A percentile compares a stretch with the other conserved stretches of the same genome.
phyloP scores from a whole-genome alignment of 2,888 invertebrate species.

The Abscondita cerata region DNA sequence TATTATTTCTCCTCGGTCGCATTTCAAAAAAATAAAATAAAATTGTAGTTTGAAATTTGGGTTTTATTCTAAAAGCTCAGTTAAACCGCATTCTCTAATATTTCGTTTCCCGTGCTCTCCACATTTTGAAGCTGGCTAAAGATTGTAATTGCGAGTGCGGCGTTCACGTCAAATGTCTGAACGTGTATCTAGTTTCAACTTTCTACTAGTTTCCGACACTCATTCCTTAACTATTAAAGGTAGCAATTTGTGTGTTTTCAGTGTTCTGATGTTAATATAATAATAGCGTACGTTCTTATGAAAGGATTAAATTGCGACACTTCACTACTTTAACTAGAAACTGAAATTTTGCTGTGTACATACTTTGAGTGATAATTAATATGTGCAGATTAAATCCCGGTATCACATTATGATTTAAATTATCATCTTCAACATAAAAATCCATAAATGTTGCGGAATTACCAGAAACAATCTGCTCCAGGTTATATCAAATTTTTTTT shows the following conservation, averaged over 20 bases:
- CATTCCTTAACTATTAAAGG: conserved; percentile 35
- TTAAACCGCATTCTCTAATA: conserved; percentile 27
- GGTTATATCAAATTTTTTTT: no score
- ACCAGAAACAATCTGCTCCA: no score
- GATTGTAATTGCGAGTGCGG: conserved; percentile 28
- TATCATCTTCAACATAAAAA: no score
- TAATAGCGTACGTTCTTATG: conserved; percentile 1
- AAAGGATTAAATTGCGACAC: conserved; percentile 1
- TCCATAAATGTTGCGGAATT: no score
- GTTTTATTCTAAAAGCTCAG: conserved; percentile 30
- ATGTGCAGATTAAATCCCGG: no score
- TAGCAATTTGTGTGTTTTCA: conserved; percentile 26
- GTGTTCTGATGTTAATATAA: conserved; percentile 4
- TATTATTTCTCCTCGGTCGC: conserved; percentile 9
- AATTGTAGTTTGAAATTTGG: conserved; percentile 22
- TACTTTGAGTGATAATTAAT: no score
- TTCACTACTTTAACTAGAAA: neutral
- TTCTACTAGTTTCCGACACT: conserved; percentile 34
- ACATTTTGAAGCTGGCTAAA: conserved; percentile 20
- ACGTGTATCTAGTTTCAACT: conserved; percentile 28
- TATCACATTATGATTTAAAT: no score
- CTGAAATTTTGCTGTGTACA: no score
- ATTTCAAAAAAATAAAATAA: conserved; percentile 24
- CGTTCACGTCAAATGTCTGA: conserved; percentile 19
- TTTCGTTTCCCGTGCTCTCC: conserved; percentile 24